phyloP scores from a whole-genome alignment of 1,140 invertebrate species.

The Melanaphis sacchari region DNA sequence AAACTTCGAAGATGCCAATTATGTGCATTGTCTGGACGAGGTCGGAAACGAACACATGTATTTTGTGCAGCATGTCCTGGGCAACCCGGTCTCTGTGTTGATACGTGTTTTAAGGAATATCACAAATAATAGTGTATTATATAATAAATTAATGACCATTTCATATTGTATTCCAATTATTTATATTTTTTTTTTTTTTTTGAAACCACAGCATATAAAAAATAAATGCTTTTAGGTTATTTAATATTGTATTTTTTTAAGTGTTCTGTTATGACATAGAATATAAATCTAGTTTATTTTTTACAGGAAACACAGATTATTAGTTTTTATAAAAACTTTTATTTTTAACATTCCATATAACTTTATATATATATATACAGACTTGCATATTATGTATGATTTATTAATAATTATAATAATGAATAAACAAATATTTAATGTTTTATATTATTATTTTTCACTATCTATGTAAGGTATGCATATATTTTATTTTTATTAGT shows the following conservation, averaged over 20 bases:
- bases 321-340: not conserved
- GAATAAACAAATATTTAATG: not conserved
- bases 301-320: not conserved
- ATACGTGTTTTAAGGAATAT: slow-evolving; percentile 23
- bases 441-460: not conserved
- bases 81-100: slow-evolving; percentile 23
- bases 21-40: slow-evolving; percentile 2
- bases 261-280: not conserved
- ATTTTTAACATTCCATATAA: not conserved
- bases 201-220: not conserved
- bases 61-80: slow-evolving; percentile 25
- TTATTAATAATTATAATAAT: not conserved
- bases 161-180: not conserved
- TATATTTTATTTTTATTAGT: not conserved
- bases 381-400: not conserved
- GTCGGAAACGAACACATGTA: slow-evolving; percentile 29
- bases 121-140: not conserved
- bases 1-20: slow-evolving; percentile 48
- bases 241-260: not conserved
- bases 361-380: not conserved
- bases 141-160: not conserved
- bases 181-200: not conserved
- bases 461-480: not conserved
- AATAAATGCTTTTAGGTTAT: not conserved
- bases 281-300: not conserved